Evolutionary conservation across 2,797 vertebrate species (phyloP).

Genomic region (Aphelocoma californica): DNA sequence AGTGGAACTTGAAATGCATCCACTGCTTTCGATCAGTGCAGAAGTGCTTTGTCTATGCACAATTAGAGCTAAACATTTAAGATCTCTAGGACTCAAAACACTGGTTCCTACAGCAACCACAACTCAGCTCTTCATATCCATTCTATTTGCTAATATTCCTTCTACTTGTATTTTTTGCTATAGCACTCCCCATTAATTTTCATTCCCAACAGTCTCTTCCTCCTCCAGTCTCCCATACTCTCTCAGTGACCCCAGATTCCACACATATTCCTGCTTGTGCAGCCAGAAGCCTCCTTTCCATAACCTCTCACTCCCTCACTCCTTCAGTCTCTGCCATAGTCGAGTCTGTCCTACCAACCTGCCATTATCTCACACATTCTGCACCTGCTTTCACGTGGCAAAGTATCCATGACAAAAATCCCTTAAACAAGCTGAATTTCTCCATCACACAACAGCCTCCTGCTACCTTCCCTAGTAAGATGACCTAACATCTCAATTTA

Average conservation of each 20-base stretch:
- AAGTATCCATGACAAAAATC: background rate
- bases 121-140: background rate
- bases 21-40: background rate
- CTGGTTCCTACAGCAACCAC: constrained; percentile 27
- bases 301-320: background rate
- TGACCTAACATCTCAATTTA: background rate
- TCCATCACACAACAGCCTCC: background rate
- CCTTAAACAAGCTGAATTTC: background rate
- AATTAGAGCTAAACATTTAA: background rate
- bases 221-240: background rate
- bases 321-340: background rate
- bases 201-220: background rate
- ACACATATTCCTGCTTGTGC: background rate
- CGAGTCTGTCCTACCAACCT: background rate
- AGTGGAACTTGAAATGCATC: background rate
- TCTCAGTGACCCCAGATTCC: background rate
- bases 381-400: background rate
- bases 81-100: background rate
- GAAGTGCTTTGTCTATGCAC: background rate
- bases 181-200: background rate
- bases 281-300: background rate
- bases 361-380: background rate
- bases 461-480: background rate
- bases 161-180: background rate
- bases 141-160: background rate